Evolutionary conservation across 1,140 invertebrate species (phyloP).

Genomic region (Drosophila persimilis): DNA sequence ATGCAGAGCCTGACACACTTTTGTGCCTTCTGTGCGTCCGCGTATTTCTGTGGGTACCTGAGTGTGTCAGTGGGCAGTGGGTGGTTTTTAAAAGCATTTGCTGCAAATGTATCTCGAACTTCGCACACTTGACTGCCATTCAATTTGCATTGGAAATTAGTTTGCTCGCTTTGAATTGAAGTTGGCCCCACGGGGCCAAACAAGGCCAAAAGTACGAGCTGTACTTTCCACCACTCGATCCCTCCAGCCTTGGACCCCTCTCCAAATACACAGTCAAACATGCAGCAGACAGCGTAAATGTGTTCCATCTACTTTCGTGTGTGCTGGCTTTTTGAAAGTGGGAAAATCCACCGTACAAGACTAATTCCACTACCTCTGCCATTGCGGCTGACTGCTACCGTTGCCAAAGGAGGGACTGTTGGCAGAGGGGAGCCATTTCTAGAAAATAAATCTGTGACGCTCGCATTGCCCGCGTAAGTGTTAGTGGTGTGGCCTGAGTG

Average conservation of each 20-base stretch:
- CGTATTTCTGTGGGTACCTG: neutral
- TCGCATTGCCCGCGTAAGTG: neutral
- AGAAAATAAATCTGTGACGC: too few species aligned
- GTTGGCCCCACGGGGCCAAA: constrained; percentile 77
- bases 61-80: constrained; percentile 16
- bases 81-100: constrained; percentile 77
- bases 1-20: constrained; percentile 36
- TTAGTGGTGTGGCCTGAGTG: neutral
- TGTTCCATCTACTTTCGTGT: constrained; percentile 32
- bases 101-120: constrained; percentile 80
- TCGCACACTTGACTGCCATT: constrained; percentile 80
- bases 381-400: constrained; percentile 16
- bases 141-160: constrained; percentile 81
- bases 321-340: constrained; percentile 49
- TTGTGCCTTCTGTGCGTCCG: neutral
- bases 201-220: constrained; percentile 68
- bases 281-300: constrained; percentile 9
- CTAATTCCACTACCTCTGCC: too few species aligned
- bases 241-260: neutral
- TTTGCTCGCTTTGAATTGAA: constrained; percentile 81
- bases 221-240: too few species aligned
- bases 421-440: neutral
- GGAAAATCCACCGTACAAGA: constrained; percentile 49
- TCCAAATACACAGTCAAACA: neutral
- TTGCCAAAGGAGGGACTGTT: constrained; percentile 1